Evolutionary conservation across 2,888 invertebrate genomes (phyloP), one percentile per base, ranked within the genome.

Genomic region (Dicranocentrus wangi): DNA sequence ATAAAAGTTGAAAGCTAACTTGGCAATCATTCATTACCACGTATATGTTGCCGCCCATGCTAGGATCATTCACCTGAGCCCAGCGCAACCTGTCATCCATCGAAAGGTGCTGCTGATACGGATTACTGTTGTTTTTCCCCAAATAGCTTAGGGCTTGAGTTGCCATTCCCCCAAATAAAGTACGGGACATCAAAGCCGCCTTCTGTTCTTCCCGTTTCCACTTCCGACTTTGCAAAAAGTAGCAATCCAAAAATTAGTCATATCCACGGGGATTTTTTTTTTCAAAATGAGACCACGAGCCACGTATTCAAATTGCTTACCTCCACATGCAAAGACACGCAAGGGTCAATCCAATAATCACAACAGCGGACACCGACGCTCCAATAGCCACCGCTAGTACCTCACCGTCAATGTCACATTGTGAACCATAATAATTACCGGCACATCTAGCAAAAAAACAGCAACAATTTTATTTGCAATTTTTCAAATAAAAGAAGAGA

Each of bases 261-360:
- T n/a, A n/a, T n/a, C n/a, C n/a, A n/a, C n/a, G n/a, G n/a, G n/a
- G n/a, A n/a, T n/a, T n/a, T n/a, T n/a, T n/a, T n/a, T n/a, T n/a
- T n/a, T n/a, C n/a, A n/a, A n/a, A n/a, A n/a, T n/a, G n/a, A n/a
- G n/a, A n/a, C n/a, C n/a, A n/a, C n/a, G n/a, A n/a, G n/a, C n/a
- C n/a, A n/a, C n/a, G n/a, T n/a, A n/a, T n/a, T n/a, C n/a, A n/a
- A n/a, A n/a, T n/a, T 39, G 55, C 69, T 90, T 89, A 94, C 94
- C 94, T 96, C 97, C 96, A 97, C 91, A 95, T 94, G 85, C 96
- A 93, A 15, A 97, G 91, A 84, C 95, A 95, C 0, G 95, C 93
- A 10, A 97, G 89, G 0, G 97, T 97, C 70, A 96, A 89, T 0
- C 94, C 93, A 83, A 97, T 97, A 85, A 97, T 96, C 51, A 96